A percentile compares a stretch with the other conserved stretches of the same genome.
phyloP scores from a whole-genome alignment of 2,113 vertebrate species.

The Ceyx margarethae region DNA sequence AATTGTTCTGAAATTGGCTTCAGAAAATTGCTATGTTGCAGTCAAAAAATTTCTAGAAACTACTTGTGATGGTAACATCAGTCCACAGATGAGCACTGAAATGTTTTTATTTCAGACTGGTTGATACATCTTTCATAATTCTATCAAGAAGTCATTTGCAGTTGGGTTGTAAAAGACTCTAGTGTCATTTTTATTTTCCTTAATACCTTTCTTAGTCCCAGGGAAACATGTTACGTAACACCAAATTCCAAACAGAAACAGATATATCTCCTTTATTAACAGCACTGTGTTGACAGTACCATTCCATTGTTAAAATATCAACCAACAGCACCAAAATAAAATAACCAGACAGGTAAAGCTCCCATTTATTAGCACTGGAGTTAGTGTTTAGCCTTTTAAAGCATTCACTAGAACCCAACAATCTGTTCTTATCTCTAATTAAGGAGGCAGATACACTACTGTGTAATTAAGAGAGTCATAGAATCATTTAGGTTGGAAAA shows the following conservation, averaged over 20 bases:
- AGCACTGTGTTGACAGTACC: not conserved
- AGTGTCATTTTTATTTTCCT: not conserved
- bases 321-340: too few species aligned
- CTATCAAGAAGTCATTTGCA: conserved; percentile 1
- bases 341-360: not conserved
- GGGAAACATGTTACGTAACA: not conserved
- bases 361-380: not conserved
- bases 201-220: not conserved
- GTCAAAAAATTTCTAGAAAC: not conserved
- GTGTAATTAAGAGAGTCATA: not conserved
- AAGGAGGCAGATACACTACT: not conserved
- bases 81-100: not conserved
- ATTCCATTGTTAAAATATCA: not conserved
- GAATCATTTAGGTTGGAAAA: not conserved
- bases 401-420: not conserved
- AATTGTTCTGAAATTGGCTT: not conserved
- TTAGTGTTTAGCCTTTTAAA: not conserved
- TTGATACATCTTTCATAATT: not conserved
- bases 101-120: not conserved
- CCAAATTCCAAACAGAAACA: not conserved
- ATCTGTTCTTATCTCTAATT: not conserved
- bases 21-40: not conserved
- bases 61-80: not conserved
- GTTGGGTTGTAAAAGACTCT: not conserved
- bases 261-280: not conserved